Evolutionary conservation across 2,113 vertebrate species (phyloP).

Genomic region (Cephalopholis sonnerati): DNA sequence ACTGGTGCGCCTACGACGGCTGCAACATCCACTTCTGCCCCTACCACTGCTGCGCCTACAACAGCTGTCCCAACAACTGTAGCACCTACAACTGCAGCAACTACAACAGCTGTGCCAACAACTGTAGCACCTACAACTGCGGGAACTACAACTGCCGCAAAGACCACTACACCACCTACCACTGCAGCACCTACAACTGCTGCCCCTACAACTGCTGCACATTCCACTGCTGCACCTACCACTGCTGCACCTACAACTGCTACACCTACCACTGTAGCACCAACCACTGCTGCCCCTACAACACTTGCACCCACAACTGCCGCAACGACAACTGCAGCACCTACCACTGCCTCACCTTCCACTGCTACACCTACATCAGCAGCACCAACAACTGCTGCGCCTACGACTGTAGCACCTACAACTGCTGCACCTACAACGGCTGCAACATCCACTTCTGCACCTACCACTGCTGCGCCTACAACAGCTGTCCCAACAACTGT

Average conservation of each 20-base stretch:
- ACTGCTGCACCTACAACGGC: neutral
- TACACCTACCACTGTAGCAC: neutral
- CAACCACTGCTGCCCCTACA: neutral
- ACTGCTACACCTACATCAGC: neutral
- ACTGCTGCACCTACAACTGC: neutral
- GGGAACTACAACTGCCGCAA: neutral
- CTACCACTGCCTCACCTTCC: neutral
- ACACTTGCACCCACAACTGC: neutral
- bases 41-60: neutral
- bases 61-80: neutral
- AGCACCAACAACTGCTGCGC: neutral
- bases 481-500: too few species aligned
- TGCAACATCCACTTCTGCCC: neutral
- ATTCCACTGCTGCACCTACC: neutral
- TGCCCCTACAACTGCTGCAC: neutral
- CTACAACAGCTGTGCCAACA: neutral
- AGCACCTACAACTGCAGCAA: neutral
- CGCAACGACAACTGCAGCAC: neutral
- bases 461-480: neutral
- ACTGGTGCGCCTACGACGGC: too few species aligned
- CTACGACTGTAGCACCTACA: neutral
- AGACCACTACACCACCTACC: neutral
- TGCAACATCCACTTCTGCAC: neutral
- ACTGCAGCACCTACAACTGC: neutral
- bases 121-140: neutral